Evolutionary conservation across 2,797 vertebrate species (phyloP), one percentile per base, ranked within the genome.

Genomic region (Phrynocephalus guinanensis): DNA sequence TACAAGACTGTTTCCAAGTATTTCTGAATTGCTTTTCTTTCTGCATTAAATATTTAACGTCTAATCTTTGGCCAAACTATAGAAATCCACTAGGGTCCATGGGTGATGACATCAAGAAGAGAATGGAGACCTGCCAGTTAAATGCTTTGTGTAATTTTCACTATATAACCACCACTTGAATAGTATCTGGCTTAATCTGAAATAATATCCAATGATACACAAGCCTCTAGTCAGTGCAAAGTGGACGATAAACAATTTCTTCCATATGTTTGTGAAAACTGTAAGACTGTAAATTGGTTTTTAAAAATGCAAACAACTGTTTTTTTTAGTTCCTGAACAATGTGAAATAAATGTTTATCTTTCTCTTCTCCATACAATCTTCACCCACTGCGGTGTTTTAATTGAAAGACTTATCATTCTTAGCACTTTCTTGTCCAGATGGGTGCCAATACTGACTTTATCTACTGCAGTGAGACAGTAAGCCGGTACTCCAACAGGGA

Each of bases 31-130:
- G 95, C 95, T 95, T 96, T 95, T 97, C 94, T 96, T 95, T 96
- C 94, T 96, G 85, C 95, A 96, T 97, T 97, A 96, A 97, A 97
- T 97, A 97, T 97, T 97, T 96, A 97, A 95, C 95, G 91, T 93
- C 90, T 96, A 96, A 96, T 95, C 94, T 96, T 96, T 95, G 92
- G 94, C 94, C 94, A 94, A 96, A 96, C 92, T 95, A 91, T 92
- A 94, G 93, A 95, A 92, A 94, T 92, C 95, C 95, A 94, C 93
- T 87, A 83, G 89, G 91, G 95, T 95, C 86, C 52, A 79, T 75
- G 90, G 93, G 92, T 88, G 88, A 93, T 94, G 93, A 87, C 91
- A 90, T 95, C 95, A 95, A 89, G 94, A 95, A 95, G 86, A 93
- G 90, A 89, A 80, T 82, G 85, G 90, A 95, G 90, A 92, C 88